Conservation (phyloP, 2,113 vertebrate species). For the Piprites chloris region DNA sequence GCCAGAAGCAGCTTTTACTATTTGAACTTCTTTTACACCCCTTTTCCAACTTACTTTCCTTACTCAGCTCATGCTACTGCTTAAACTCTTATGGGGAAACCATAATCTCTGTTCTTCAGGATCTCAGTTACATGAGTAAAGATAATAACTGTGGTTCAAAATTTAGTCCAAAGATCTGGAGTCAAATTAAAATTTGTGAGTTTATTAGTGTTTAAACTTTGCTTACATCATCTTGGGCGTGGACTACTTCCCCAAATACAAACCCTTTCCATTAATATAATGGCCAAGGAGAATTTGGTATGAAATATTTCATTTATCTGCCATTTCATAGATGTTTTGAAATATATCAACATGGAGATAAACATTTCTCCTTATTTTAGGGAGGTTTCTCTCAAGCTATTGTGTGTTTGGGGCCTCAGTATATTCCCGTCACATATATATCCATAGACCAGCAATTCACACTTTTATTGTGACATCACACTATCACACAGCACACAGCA, state of each 20-base stretch:
- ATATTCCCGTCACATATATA: neutral
- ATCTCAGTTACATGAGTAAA: neutral
- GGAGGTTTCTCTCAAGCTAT: neutral
- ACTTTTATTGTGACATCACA: neutral
- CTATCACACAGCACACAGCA: neutral
- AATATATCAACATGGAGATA: neutral
- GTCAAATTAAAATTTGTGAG: neutral
- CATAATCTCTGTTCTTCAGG: neutral
- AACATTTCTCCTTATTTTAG: neutral
- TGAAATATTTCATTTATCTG: neutral
- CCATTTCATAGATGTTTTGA: neutral
- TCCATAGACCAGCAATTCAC: neutral
- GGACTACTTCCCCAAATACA: neutral
- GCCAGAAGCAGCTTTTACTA: neutral
- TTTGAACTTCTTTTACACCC: neutral
- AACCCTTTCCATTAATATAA: accelerated
- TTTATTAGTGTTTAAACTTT: neutral
- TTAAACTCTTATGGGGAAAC: neutral
- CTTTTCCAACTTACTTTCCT: neutral
- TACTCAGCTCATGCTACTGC: neutral
- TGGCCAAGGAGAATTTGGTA: neutral
- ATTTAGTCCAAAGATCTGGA: neutral
- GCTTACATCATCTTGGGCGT: neutral
- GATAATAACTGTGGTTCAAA: neutral
- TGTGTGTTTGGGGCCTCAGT: neutral